Evolutionary conservation across 2,888 invertebrate species (phyloP).

Genomic region (Lithophane semibrunnea): DNA sequence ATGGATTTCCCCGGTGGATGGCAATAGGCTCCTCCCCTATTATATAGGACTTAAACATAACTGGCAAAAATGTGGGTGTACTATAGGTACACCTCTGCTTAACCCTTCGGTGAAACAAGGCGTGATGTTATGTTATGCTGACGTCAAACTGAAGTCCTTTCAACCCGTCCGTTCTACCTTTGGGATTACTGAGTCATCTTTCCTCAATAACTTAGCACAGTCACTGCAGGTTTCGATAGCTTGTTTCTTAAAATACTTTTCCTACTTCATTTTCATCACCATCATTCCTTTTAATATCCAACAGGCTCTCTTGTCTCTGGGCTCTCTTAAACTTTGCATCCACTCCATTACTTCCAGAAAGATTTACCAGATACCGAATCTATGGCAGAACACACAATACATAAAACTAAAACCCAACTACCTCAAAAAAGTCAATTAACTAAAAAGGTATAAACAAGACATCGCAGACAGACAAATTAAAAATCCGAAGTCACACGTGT

Average conservation of each 20-base stretch:
- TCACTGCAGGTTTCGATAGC: background rate
- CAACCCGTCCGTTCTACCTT: background rate
- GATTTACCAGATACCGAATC: background rate
- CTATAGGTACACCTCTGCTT: too few relatives aligned
- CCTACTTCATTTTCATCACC: background rate
- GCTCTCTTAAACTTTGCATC: background rate
- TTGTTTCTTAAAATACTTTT: background rate
- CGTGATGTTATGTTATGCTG: background rate
- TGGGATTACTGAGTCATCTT: background rate
- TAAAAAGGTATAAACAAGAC: too few relatives aligned
- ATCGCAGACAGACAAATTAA: too few relatives aligned
- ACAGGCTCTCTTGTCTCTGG: background rate
- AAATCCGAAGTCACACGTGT: too few relatives aligned
- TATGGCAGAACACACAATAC: conserved; percentile 19
- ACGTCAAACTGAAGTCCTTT: background rate
- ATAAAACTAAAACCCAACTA: too few relatives aligned
- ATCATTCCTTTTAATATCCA: background rate
- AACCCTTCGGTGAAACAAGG: too few relatives aligned
- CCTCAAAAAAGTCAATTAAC: too few relatives aligned
- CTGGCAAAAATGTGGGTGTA: too few relatives aligned
- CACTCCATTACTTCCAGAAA: background rate
- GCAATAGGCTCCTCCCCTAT: too few relatives aligned
- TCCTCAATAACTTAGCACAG: too few relatives aligned
- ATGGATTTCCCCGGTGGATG: too few relatives aligned
- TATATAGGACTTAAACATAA: too few relatives aligned